A percentile compares a stretch with the other conserved stretches of the same genome.
Conservation (phyloP, 2,888 invertebrate species). For the Apotomis turbidana region DNA sequence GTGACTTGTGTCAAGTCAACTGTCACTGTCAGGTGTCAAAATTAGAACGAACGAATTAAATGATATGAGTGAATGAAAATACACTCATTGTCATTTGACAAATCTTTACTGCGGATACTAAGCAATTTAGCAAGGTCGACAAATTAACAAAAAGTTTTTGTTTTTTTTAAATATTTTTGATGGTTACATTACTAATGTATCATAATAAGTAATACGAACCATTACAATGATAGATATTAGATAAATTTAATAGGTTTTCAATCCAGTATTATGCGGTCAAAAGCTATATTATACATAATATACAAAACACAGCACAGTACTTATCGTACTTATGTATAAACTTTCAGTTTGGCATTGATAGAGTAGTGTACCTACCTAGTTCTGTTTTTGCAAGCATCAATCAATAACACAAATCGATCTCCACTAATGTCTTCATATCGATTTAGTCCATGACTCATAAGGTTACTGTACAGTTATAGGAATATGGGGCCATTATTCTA, state of each 20-base stretch:
- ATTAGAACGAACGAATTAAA: neutral
- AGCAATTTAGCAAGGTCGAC: neutral
- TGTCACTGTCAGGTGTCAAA: neutral
- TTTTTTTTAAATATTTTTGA: too few species aligned
- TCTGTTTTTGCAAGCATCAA: neutral
- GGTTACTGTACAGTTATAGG: slow-evolving; percentile 40
- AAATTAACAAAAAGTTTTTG: too few species aligned
- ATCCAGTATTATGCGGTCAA: too few species aligned
- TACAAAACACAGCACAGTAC: too few species aligned
- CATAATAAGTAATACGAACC: too few species aligned
- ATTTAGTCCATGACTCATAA: slow-evolving; percentile 29
- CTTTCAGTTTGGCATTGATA: neutral
- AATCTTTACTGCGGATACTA: neutral
- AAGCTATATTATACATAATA: too few species aligned
- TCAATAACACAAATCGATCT: slow-evolving; percentile 17
- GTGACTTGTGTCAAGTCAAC: neutral
- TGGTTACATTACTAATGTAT: too few species aligned
- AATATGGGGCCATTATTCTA: slow-evolving; percentile 43
- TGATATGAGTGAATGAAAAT: neutral
- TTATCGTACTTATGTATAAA: too few species aligned
- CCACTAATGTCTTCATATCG: slow-evolving; percentile 9
- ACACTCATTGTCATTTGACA: slow-evolving; percentile 5
- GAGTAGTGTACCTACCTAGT: neutral
- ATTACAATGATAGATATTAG: too few species aligned
- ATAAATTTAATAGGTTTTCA: too few species aligned